These are phyloP conservation scores for Calameuta pallipes DNA, from an alignment of 2,888 invertebrate species.

Conservation along the genomic window DNA sequence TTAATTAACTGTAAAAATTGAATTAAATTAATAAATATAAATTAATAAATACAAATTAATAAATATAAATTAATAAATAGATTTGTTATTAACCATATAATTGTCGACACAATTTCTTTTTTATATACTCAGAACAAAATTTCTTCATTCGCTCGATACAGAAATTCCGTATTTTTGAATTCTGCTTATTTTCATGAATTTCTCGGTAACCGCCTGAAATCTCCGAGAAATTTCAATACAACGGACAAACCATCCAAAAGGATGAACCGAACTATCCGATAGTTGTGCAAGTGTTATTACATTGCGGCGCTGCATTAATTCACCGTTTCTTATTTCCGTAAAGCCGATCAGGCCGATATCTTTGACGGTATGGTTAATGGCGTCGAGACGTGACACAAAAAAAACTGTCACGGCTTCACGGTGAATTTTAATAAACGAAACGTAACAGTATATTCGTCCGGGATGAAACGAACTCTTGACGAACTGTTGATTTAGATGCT, in stretches of 20 bases:
- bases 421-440: conserved; percentile 19
- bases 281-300: not conserved
- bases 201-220: not conserved
- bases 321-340: not conserved
- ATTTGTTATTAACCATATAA: not conserved
- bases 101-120: not conserved
- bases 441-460: conserved; percentile 1
- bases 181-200: not conserved
- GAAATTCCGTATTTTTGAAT: not conserved
- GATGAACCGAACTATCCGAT: not conserved
- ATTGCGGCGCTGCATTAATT: not conserved
- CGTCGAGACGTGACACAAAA: not conserved
- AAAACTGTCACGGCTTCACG: conserved; percentile 11
- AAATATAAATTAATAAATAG: too few relatives aligned
- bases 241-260: not conserved
- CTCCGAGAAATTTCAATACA: not conserved
- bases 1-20: not conserved
- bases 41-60: too few relatives aligned
- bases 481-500: conserved; percentile 28
- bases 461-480: conserved; percentile 5
- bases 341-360: not conserved
- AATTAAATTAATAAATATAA: not conserved
- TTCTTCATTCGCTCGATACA: not conserved
- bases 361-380: not conserved
- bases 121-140: not conserved